Conservation (phyloP, 2,888 invertebrate genomes). For the Tanypteryx hageni region DNA sequence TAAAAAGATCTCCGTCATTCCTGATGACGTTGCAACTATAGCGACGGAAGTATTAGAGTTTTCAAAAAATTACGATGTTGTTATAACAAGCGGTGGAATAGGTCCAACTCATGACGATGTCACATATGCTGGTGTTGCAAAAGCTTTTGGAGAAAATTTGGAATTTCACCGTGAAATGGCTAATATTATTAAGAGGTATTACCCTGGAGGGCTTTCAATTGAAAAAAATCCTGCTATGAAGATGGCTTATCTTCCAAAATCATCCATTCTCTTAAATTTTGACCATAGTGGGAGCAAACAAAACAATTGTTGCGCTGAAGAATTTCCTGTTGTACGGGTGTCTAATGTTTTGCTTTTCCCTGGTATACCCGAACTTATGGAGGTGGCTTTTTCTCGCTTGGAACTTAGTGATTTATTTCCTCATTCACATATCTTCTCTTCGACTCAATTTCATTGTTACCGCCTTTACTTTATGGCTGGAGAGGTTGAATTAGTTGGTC, state of each 20-base stretch:
- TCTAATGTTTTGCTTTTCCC: slow-evolving; percentile 60
- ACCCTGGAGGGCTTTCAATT: slow-evolving; percentile 2
- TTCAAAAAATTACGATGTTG: slow-evolving; percentile 80
- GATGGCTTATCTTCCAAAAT: slow-evolving; percentile 73
- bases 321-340: slow-evolving; percentile 68
- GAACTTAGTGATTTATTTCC: slow-evolving; percentile 73
- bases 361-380: slow-evolving; percentile 46
- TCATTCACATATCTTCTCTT: slow-evolving; percentile 66
- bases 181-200: slow-evolving; percentile 68
- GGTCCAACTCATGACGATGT: slow-evolving; percentile 89
- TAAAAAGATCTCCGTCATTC: slow-evolving; percentile 81
- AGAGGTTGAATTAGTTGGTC: slow-evolving; percentile 73
- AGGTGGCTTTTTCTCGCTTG: slow-evolving; percentile 68
- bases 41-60: slow-evolving; percentile 80
- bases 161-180: slow-evolving; percentile 75
- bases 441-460: slow-evolving; percentile 70
- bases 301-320: slow-evolving; percentile 67
- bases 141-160: slow-evolving; percentile 77
- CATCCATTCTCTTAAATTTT: background rate
- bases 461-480: slow-evolving; percentile 71
- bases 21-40: slow-evolving; percentile 81
- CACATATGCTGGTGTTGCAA: slow-evolving; percentile 83
- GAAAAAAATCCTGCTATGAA: slow-evolving; percentile 69
- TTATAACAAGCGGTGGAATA: slow-evolving; percentile 86
- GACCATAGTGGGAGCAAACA: slow-evolving; percentile 71